These are phyloP conservation scores for Athrips mouffetella DNA, from an alignment of 2,888 invertebrate genomes.

Conservation along the genomic window DNA sequence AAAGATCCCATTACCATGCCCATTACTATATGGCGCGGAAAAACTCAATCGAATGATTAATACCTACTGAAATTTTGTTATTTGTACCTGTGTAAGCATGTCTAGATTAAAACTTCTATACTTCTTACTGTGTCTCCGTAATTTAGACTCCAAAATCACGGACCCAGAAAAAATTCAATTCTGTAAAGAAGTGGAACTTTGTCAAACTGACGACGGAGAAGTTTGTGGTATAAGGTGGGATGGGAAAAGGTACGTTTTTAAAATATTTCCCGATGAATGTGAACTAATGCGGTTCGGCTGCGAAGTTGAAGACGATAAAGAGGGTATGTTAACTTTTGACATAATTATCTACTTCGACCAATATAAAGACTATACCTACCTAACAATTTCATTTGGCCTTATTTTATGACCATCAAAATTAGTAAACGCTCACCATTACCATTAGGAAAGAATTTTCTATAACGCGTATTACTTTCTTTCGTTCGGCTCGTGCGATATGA, in stretches of 20 bases:
- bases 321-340: slow-evolving; percentile 18
- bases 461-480: no score
- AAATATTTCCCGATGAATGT: slow-evolving; percentile 54
- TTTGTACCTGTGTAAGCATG: no score
- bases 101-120: no score
- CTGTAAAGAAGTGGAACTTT: slow-evolving; percentile 42
- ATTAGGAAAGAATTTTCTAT: no score
- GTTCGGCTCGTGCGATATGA: no score
- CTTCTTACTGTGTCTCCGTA: not conserved
- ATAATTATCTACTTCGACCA: slow-evolving; percentile 4
- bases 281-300: slow-evolving; percentile 51
- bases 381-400: no score
- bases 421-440: no score
- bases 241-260: slow-evolving; percentile 35
- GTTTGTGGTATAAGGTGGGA: slow-evolving; percentile 52
- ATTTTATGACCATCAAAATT: no score
- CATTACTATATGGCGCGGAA: no score
- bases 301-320: slow-evolving; percentile 28
- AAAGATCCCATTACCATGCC: no score
- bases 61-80: no score
- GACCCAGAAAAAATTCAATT: slow-evolving; percentile 34
- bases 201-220: slow-evolving; percentile 18
- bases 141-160: not conserved
- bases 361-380: not conserved
- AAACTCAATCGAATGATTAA: no score